Percentiles rank a stretch among this genome's conserved stretches.
Evolutionary conservation across 2,888 invertebrate species (phyloP).

Genomic region (Xylota segnis): DNA sequence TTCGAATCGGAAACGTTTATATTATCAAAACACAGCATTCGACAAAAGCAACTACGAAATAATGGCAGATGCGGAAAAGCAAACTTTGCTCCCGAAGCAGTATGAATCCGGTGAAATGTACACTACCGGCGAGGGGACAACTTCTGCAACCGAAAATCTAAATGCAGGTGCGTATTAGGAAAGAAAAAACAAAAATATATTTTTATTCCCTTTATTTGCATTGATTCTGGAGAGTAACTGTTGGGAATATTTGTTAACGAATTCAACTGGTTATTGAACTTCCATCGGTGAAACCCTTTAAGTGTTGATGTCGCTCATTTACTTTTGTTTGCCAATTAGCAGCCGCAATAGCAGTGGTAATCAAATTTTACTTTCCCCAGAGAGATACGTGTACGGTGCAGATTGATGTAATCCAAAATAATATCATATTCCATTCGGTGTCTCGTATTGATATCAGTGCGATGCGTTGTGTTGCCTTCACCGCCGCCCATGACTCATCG

Average conservation of each 20-base stretch:
- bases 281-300: conserved; percentile 68
- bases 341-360: conserved; percentile 4
- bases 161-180: conserved; percentile 73
- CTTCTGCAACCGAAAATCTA: conserved; percentile 60
- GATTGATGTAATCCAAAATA: conserved; percentile 29
- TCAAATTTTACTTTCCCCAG: conserved; percentile 7
- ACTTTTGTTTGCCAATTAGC: conserved; percentile 24
- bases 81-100: conserved; percentile 81
- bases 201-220: background rate
- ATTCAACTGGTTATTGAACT: conserved; percentile 75
- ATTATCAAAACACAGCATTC: conserved; percentile 5
- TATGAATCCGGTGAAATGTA: conserved; percentile 81
- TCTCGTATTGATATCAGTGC: conserved; percentile 23
- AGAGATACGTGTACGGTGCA: conserved; percentile 18
- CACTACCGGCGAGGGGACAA: conserved; percentile 74
- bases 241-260: background rate
- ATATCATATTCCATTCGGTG: conserved; percentile 45
- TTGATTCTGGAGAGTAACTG: background rate
- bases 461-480: conserved; percentile 19
- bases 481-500: conserved; percentile 60
- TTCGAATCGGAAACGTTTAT: conserved; percentile 34
- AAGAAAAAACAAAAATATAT: conserved; percentile 5
- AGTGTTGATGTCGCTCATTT: conserved; percentile 53
- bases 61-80: conserved; percentile 83
- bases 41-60: background rate